A percentile compares a stretch with the other conserved stretches of the same genome.
These are phyloP conservation scores for Apteryx owenii DNA, from an alignment of 2,113 vertebrate genomes.

Conservation along the genomic window DNA sequence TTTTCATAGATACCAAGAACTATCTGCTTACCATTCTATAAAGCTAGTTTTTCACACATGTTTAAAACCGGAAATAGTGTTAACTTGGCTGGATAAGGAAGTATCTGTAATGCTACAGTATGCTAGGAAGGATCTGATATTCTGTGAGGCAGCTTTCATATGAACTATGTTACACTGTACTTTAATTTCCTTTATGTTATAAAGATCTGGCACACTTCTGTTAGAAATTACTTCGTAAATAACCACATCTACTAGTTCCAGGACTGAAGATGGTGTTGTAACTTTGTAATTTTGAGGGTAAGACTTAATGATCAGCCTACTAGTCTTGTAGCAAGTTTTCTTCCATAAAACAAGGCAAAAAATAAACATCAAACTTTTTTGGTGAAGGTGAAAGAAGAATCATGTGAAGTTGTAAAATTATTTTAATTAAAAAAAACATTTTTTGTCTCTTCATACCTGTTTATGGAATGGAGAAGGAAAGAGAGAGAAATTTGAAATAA, in stretches of 20 bases:
- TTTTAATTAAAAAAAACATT: neutral
- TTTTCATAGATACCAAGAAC: neutral
- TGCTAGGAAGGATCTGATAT: neutral
- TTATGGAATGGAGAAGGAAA: neutral
- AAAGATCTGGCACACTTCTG: neutral
- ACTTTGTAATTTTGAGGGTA: neutral
- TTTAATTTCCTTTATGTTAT: slow-evolving; percentile 16
- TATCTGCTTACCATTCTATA: neutral
- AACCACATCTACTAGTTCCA: neutral
- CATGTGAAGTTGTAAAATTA: neutral
- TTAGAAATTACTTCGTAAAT: neutral
- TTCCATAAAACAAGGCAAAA: neutral
- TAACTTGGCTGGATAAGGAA: neutral
- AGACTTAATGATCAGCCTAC: neutral
- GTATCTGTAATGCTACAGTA: neutral
- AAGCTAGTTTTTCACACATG: neutral
- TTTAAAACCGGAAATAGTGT: neutral
- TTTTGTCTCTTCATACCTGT: neutral
- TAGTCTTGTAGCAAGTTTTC: neutral
- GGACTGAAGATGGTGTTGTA: neutral
- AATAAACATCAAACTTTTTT: neutral
- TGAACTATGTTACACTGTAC: neutral
- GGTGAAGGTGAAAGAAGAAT: neutral
- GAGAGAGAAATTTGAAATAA: neutral
- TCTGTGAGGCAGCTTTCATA: neutral